Evolutionary conservation across 2,113 vertebrate genomes (phyloP).

Genomic region (Piprites chloris): DNA sequence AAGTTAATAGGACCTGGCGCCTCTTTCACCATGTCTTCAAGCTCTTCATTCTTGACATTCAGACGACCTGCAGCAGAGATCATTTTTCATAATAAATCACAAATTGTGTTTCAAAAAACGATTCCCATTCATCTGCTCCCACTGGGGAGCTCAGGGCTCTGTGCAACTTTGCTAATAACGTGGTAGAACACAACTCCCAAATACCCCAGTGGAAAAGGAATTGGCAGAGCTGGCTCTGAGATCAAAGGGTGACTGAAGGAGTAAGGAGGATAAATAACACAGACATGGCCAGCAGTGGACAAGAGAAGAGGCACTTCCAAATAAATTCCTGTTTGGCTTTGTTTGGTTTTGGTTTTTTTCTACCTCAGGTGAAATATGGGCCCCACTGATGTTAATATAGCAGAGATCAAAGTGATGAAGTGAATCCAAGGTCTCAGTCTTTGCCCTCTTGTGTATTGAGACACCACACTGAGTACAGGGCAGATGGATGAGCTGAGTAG

Average conservation of each 20-base stretch:
- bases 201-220: background rate
- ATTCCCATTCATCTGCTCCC: constrained; percentile 51
- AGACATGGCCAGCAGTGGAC: background rate
- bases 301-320: background rate
- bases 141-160: constrained; percentile 38
- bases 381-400: background rate
- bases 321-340: background rate
- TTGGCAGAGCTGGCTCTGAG: constrained; percentile 21
- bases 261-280: background rate
- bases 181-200: constrained; percentile 25
- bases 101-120: constrained; percentile 46
- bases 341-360: background rate
- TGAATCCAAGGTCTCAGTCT: background rate
- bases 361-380: background rate
- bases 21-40: constrained; percentile 89
- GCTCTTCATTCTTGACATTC: constrained; percentile 88
- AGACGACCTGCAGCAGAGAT: constrained; percentile 77
- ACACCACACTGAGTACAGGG: background rate
- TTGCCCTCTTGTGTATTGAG: background rate
- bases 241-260: constrained; percentile 40
- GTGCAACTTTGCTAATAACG: constrained; percentile 43
- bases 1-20: constrained; percentile 89
- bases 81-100: constrained; percentile 58
- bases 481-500: background rate
- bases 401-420: constrained; percentile 15